A percentile compares a stretch with the other conserved stretches of the same genome.
These are phyloP conservation scores for Acrobasis consociella DNA, from an alignment of 2,888 invertebrate genomes.

Conservation along the genomic window DNA sequence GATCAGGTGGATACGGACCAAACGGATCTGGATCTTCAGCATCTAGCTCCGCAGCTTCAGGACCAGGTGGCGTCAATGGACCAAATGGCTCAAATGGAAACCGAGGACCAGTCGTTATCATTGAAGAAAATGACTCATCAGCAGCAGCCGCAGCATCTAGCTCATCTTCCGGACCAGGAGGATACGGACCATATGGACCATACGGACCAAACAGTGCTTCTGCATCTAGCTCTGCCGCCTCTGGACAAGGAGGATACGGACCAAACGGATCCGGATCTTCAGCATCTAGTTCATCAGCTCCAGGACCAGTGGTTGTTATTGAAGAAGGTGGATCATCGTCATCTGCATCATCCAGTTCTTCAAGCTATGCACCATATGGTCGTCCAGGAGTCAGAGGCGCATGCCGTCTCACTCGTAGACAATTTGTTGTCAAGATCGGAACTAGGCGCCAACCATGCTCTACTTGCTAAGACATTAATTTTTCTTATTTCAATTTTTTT, in stretches of 20 bases:
- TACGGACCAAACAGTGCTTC: conserved; percentile 9
- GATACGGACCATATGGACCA: conserved; percentile 17
- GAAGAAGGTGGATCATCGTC: conserved; percentile 23
- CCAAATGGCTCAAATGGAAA: neutral
- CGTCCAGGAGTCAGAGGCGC: conserved; percentile 18
- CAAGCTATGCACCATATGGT: conserved; percentile 13
- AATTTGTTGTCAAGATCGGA: conserved; percentile 57
- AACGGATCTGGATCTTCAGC: conserved; percentile 20
- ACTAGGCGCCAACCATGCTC: conserved; percentile 51
- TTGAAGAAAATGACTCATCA: neutral
- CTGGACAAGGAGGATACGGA: conserved; percentile 19
- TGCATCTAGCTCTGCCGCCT: conserved; percentile 16
- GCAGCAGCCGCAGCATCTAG: conserved; percentile 23
- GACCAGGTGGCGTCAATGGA: no score
- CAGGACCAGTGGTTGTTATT: conserved; percentile 27
- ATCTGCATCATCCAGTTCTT: neutral
- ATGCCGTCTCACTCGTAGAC: conserved; percentile 28
- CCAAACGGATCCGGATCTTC: conserved; percentile 22
- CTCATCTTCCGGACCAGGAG: conserved; percentile 21
- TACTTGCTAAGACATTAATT: conserved; percentile 49
- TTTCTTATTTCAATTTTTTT: conserved; percentile 30
- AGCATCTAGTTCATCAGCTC: conserved; percentile 27
- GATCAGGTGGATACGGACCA: conserved; percentile 16
- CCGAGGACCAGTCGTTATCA: conserved; percentile 2
- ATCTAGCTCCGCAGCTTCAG: conserved; percentile 11